These are phyloP conservation scores for Sebastiscus albofasciatus DNA, from an alignment of 2,797 vertebrate species.

Conservation along the genomic window DNA sequence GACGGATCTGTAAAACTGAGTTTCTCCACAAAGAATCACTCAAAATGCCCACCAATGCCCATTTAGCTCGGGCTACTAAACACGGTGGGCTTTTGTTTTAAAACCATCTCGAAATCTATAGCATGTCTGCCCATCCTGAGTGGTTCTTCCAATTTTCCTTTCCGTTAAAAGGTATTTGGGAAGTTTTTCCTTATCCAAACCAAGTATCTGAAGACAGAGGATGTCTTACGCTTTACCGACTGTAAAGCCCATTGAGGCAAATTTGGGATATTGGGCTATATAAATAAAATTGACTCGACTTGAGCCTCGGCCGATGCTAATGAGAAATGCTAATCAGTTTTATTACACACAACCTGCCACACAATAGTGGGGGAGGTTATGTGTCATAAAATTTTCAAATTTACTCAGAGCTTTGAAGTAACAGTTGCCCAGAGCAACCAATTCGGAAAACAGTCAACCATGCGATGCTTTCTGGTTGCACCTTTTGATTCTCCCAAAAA, in stretches of 20 bases:
- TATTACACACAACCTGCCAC: conserved; percentile 4
- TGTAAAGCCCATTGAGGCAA: not conserved
- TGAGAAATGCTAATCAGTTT: conserved; percentile 14
- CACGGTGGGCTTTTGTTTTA: no score
- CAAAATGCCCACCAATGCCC: no score
- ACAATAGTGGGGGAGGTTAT: not conserved
- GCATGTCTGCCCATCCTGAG: no score
- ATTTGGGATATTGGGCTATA: not conserved
- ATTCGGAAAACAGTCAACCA: no score
- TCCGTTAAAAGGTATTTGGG: no score
- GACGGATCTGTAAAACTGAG: no score
- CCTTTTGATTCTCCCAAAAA: not conserved
- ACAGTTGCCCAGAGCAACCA: no score
- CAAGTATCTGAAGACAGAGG: not conserved
- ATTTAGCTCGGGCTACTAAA: no score
- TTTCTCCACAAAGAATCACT: no score
- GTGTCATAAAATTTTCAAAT: conserved; percentile 6
- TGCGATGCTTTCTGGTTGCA: no score
- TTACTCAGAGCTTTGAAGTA: not conserved
- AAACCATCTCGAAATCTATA: not conserved
- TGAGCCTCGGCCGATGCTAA: not conserved
- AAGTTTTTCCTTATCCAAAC: not conserved
- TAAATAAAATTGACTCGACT: not conserved
- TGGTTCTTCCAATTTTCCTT: no score
- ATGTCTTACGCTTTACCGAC: no score